These are phyloP conservation scores for Petroica traversi DNA, from an alignment of 2,113 vertebrate genomes.

Conservation along the genomic window DNA sequence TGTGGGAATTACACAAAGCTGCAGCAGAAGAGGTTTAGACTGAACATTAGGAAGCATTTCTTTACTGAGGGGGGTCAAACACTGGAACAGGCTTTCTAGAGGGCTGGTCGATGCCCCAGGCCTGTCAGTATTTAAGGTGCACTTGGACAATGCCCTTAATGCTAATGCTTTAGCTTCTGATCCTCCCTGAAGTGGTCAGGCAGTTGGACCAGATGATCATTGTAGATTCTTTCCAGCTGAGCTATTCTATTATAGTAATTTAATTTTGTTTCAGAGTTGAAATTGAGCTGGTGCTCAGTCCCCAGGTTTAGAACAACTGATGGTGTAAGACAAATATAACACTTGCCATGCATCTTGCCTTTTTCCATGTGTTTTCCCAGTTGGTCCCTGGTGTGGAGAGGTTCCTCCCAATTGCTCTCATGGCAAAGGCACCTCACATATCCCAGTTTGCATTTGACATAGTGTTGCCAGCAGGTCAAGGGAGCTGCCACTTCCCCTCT, in stretches of 20 bases:
- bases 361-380: not conserved
- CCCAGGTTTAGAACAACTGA: not conserved
- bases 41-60: not conserved
- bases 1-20: not conserved
- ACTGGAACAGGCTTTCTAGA: not conserved
- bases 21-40: not conserved
- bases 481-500: not conserved
- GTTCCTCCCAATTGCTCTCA: not conserved
- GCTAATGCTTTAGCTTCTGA: not conserved
- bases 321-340: not conserved
- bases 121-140: not conserved
- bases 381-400: not conserved
- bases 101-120: fast-evolving
- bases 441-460: not conserved
- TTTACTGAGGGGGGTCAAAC: not conserved
- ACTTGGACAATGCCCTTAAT: not conserved
- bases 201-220: not conserved
- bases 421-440: fast-evolving
- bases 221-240: not conserved
- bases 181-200: not conserved
- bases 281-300: not conserved
- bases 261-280: not conserved
- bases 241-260: not conserved
- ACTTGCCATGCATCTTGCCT: not conserved
- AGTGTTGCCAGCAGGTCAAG: fast-evolving